Evolutionary conservation across 2,888 invertebrate species (phyloP), one percentile per base, ranked within the genome.

Genomic region (Cryptosula pallasiana): DNA sequence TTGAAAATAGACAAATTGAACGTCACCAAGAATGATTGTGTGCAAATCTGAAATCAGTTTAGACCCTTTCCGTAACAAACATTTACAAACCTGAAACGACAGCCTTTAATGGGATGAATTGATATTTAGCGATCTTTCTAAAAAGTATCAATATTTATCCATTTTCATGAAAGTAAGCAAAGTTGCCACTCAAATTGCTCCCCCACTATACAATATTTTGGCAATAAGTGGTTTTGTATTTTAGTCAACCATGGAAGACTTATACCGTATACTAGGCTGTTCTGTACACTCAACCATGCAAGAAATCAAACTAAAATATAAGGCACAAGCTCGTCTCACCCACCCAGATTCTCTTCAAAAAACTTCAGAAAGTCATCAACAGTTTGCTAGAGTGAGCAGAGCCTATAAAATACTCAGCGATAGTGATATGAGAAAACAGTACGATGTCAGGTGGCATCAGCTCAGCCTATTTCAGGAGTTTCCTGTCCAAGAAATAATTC

Each of bases 231-330:
- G n/a, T n/a, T n/a, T n/a, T n/a, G n/a, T n/a, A n/a, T n/a, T n/a
- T n/a, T n/a, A n/a, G n/a, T n/a, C n/a, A n/a, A n/a, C 45, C 5
- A 63, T 63, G 63, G 63, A 63, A n/a, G 63, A 63, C n/a, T 27
- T 32, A 16, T 63, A 63, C n/a, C 25, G 27, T 2, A 32, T 63
- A 13, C 34, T 63, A 34, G 63, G 27, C 20, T 63, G 63, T 34
- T 63, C 63, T 25, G 5, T 13, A 3, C 29, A 63, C 27, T 27
- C 63, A 9, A 13, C 63, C 2, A 2, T 32, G 9, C 2, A 63
- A 3, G 32, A 63, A 25, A 63, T 63, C 16, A 63, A 63, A 32
- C 27, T 2, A 5, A 27, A 34, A 63, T 63, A 32, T 34, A 25
- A n/a, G 32, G 63, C 20, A 27, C 32, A 29, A 32, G 63, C 63